Conservation (phyloP, 2,888 invertebrate species). For the Entomobrya proxima region DNA sequence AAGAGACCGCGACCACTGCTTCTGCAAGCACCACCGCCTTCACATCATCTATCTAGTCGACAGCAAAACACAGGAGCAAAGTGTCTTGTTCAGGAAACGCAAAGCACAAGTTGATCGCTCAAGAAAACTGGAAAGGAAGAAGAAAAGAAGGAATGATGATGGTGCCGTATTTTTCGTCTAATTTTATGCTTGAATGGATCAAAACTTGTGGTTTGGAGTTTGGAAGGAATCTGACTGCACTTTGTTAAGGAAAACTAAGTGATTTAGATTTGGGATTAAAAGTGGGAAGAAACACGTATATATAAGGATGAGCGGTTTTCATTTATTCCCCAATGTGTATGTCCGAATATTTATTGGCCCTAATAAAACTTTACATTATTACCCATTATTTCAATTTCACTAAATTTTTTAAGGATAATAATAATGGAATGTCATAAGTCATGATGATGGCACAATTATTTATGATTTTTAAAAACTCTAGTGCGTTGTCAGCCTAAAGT, state of each 20-base stretch:
- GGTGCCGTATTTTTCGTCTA: slow-evolving; percentile 44
- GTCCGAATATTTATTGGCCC: no score
- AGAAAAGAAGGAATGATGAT: slow-evolving; percentile 9
- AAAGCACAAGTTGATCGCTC: slow-evolving; percentile 37
- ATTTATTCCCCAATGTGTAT: no score
- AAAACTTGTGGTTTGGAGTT: neutral
- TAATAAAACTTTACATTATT: no score
- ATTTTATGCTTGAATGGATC: slow-evolving; percentile 41
- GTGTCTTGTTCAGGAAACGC: slow-evolving; percentile 49
- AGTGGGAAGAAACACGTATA: no score
- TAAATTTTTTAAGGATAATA: no score
- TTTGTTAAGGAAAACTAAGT: neutral
- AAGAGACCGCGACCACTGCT: neutral
- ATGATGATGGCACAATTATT: no score
- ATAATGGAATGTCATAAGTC: no score
- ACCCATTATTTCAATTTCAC: no score
- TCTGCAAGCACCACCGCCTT: slow-evolving; percentile 36
- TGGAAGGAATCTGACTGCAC: neutral
- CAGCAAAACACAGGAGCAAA: slow-evolving; percentile 31
- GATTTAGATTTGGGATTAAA: no score
- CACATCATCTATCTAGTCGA: slow-evolving; percentile 52
- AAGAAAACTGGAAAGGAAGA: neutral
- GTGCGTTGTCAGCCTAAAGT: no score
- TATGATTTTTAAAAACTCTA: no score
- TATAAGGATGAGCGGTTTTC: no score